Evolutionary conservation across 2,113 vertebrate species (phyloP).

Genomic region (Silurus asotus): DNA sequence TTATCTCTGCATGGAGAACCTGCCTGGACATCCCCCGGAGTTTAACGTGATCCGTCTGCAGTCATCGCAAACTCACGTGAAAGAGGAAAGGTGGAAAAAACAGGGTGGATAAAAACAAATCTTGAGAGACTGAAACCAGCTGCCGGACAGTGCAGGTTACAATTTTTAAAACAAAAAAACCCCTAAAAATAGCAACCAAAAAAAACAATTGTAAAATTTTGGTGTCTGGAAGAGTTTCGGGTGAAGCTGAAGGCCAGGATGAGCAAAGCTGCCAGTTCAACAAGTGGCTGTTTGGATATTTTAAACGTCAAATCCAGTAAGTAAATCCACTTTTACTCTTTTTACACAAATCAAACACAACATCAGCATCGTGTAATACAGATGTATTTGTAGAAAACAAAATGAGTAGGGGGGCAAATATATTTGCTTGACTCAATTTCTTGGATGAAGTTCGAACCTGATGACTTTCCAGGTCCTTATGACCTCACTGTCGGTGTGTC

Average conservation of each 20-base stretch:
- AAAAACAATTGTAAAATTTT: background rate
- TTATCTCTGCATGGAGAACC: background rate
- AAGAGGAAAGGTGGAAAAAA: background rate
- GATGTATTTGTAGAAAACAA: too few relatives aligned
- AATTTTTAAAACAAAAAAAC: too few relatives aligned
- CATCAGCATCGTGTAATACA: too few relatives aligned
- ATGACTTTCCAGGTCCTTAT: too few relatives aligned
- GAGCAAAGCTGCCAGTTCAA: constrained; percentile 97
- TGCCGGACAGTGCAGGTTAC: too few relatives aligned
- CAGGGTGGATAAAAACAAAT: background rate
- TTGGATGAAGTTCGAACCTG: too few relatives aligned
- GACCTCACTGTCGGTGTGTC: too few relatives aligned
- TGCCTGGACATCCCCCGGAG: constrained; percentile 18
- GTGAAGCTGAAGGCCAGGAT: constrained; percentile 70
- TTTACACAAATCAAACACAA: background rate
- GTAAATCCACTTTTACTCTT: constrained; percentile 57
- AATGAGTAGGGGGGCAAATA: too few relatives aligned
- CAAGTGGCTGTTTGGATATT: constrained; percentile 93
- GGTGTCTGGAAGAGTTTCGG: constrained; percentile 9
- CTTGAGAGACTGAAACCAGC: background rate
- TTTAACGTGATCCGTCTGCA: background rate
- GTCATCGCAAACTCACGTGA: background rate
- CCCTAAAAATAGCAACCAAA: background rate
- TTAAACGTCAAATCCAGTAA: constrained; percentile 82
- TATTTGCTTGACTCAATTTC: too few relatives aligned